Conservation (phyloP, 2,113 vertebrate genomes). For the Suncus etruscus region DNA sequence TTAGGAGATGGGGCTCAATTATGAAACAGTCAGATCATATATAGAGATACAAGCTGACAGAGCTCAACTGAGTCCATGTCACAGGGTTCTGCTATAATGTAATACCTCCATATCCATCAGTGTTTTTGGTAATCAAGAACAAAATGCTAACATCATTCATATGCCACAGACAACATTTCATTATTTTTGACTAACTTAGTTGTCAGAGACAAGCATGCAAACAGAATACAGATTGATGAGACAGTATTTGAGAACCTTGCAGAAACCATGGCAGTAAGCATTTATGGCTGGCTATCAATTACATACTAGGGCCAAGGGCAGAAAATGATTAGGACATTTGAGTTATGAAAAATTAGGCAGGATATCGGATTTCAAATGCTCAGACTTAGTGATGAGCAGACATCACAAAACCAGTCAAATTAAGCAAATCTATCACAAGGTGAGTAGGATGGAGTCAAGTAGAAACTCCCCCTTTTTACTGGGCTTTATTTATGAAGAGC, state of each 20-base stretch:
- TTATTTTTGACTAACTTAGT: neutral
- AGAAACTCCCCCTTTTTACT: neutral
- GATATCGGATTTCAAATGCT: neutral
- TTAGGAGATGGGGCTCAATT: constrained; percentile 10
- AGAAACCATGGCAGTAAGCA: constrained; percentile 81
- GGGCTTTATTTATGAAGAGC: constrained; percentile 60
- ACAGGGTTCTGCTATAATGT: neutral
- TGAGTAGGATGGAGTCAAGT: neutral
- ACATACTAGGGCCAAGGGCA: neutral
- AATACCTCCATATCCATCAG: neutral
- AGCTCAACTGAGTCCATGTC: neutral
- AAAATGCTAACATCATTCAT: neutral
- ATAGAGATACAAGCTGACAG: neutral
- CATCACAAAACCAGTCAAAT: neutral
- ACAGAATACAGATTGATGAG: constrained; percentile 36
- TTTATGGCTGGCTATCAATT: neutral
- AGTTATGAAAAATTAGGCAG: neutral
- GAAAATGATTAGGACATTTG: neutral
- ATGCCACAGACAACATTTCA: constrained; percentile 18
- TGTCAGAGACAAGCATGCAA: constrained; percentile 78
- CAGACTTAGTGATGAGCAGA: constrained; percentile 7
- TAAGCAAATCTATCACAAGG: constrained; percentile 26
- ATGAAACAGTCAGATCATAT: neutral
- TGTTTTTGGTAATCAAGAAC: too few relatives aligned
- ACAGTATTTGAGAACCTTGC: constrained; percentile 80